Evolutionary conservation across 2,797 vertebrate genomes (phyloP), one percentile per base, ranked within the genome.

Genomic region (Lepilemur ruficaudatus): DNA sequence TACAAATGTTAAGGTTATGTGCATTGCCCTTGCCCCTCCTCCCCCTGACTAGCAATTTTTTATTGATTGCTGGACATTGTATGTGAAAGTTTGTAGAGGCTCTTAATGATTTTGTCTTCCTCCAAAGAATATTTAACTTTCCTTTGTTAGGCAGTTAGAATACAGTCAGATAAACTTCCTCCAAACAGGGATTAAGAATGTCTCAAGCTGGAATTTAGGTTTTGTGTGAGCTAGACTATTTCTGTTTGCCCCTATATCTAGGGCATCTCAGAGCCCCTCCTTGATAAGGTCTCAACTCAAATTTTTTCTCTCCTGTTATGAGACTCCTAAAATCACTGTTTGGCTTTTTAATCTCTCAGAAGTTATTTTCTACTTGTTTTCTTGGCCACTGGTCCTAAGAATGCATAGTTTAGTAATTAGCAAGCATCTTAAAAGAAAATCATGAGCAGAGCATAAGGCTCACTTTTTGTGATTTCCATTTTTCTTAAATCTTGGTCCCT

Each of bases 351-450:
- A 76, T 84, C 38, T 81, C 35, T 93, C 43, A 76, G 17, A 61
- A 75, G 59, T 69, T 38, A 84, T 70, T 81, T 88, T 90, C 18
- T 50, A 94, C 11, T 65, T 93, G 9, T 79, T 95, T 93, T 89
- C 46, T 97, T 72, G n/a, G 38, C 2, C 50, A 80, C 57, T 91
- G n/a, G 6, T 52, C 23, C 78, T 57, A 2, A 76, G 20, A 93
- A 94, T 41, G 5, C 11, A 70, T 55, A 46, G 38, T 80, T 94
- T 84, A 67, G 41, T 85, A 91, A 76, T 35, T 81, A 94, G 41
- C 2, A 88, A 91, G 48, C 87, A 59, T 61, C 15, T 15, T 78
- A 35, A 80, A 35, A 85, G n/a, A 79, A 91, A 76, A 76, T 43
- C 15, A 75, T 32, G 14, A 88, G 50, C 46, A 76, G 30, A 43